Evolutionary conservation across 1,140 invertebrate species (phyloP), one percentile per base, ranked within the genome.

Genomic region (Lordiphosa stackelbergi): DNA sequence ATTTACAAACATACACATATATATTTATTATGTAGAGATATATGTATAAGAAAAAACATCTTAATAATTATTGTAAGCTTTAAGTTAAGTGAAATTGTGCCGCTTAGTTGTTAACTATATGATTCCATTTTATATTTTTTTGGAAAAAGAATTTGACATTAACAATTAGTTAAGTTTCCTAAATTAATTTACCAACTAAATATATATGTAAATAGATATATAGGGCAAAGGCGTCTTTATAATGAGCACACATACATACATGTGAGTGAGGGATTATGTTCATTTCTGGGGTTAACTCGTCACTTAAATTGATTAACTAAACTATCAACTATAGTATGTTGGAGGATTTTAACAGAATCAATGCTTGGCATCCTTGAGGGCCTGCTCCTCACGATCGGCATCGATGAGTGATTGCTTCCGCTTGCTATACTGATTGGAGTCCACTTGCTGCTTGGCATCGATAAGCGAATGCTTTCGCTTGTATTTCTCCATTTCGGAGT

Each of bases 401-500:
- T 84, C 81, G 41, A 83, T 83, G 19, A 86, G 53, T 4, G 85
- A 86, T 38, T 85, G 74, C 45, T 86, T 86, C 51, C 85, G 79
- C 41, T 86, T 86, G n/a, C 36, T 73, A n/a, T 77, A 31, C 28
- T 31, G 77, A 19, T 74, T 66, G 5, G 70, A 62, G 40, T 85
- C 85, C 40, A 78, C 73, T 57, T 75, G 73, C 36, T 81, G 77
- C 48, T 83, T 84, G 55, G 77, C 84, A 51, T 84, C 81, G 35
- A 85, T 86, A 2, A 86, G 61, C n/a, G 85, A 86, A 61, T 86
- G 79, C 53, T 86, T 86, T 4, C 85, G 84, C 51, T 86, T 86
- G 61, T 83, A 83, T 42, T 81, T 75, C 46, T 85, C 85, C 52
- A 83, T 34, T 51, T 86, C 85, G n/a, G 77, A 73, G 45, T 86